Percentiles rank a stretch among this genome's conserved stretches.
phyloP scores from a whole-genome alignment of 2,113 vertebrate species.

The Cricetomys ansorgei region DNA sequence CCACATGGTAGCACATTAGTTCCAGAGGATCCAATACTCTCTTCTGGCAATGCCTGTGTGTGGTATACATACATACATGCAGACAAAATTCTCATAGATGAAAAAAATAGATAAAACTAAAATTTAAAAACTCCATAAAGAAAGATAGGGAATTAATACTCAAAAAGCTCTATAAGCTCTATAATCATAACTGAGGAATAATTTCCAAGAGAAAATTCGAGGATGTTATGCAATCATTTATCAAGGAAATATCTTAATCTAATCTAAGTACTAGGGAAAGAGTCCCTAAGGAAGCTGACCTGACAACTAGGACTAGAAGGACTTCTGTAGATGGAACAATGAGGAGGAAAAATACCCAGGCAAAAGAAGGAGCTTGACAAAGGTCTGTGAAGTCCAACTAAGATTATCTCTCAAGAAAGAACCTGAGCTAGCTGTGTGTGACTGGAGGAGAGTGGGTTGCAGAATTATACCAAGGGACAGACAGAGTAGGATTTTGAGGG shows the following conservation, averaged over 20 bases:
- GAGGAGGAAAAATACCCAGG: background rate
- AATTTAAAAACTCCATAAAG: background rate
- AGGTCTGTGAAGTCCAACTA: background rate
- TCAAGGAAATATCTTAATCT: conserved; percentile 47
- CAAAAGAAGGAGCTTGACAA: background rate
- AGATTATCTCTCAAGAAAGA: background rate
- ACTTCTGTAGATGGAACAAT: background rate
- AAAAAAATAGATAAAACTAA: background rate
- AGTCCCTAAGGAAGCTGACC: conserved; percentile 24
- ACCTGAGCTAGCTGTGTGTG: background rate
- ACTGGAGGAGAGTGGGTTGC: background rate
- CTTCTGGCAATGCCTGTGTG: background rate
- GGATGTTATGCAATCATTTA: conserved; percentile 26
- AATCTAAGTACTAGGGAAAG: background rate
- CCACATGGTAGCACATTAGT: background rate
- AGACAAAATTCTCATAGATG: background rate
- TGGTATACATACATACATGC: background rate
- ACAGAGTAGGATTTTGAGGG: background rate
- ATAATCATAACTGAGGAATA: conserved; percentile 36
- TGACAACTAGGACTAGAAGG: background rate
- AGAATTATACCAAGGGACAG: background rate
- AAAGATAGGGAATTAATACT: background rate
- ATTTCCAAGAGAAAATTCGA: conserved; percentile 52
- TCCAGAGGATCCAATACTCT: background rate
- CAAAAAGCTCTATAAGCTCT: conserved; percentile 23